Conservation (phyloP, 2,797 vertebrate species). For the Pangasius sanitwongsei region DNA sequence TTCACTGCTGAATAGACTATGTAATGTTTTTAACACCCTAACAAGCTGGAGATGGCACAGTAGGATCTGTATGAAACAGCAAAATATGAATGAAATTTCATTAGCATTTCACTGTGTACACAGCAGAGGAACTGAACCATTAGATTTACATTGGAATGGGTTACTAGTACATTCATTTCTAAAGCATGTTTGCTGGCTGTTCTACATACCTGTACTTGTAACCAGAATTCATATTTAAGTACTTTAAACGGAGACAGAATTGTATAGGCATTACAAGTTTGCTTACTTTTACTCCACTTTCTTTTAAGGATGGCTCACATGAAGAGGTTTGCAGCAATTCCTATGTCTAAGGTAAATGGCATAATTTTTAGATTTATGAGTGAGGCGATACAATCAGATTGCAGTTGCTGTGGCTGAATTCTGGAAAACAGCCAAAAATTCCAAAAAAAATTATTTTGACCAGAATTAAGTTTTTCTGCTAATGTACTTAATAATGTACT, state of each 20-base stretch:
- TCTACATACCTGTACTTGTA: neutral
- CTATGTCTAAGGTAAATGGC: conserved; percentile 76
- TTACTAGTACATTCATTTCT: neutral
- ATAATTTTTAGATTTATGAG: neutral
- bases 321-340: conserved; percentile 70
- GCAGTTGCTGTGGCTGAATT: neutral
- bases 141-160: neutral
- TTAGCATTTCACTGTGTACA: neutral
- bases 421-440: neutral
- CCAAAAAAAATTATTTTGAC: neutral
- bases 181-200: neutral
- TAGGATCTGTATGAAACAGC: neutral
- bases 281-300: neutral
- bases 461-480: neutral
- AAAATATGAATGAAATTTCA: neutral
- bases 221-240: neutral
- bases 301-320: conserved; percentile 68
- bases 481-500: neutral
- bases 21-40: neutral
- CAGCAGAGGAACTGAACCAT: neutral
- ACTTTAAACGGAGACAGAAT: neutral
- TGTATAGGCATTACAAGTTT: neutral
- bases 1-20: conserved; percentile 7
- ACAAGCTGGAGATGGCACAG: neutral
- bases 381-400: neutral